Evolutionary conservation across 2,113 vertebrate genomes (phyloP), one percentile per base, ranked within the genome.

Genomic region (Anhinga rufa): DNA sequence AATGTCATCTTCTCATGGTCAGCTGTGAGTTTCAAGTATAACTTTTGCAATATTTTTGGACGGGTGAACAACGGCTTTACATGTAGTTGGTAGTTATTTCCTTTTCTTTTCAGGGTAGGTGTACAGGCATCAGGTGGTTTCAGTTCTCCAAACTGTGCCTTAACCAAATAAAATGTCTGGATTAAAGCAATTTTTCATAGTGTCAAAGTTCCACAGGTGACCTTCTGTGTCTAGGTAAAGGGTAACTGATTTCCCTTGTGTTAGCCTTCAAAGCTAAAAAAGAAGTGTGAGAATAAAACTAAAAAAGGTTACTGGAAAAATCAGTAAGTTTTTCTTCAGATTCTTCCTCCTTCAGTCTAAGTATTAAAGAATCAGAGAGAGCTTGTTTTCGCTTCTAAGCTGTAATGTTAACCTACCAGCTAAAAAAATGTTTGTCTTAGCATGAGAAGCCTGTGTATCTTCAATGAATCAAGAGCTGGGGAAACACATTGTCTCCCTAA

Each of bases 51-150:
- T n/a, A 29, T 10, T 18, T 95, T 80, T 69, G 44, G 49, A 26
- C 0, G 0, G 28, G 18, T 29, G 13, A 87, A 74, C 7, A 60
- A 13, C 26, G 65, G 14, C 5, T 18, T 66, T 51, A 36, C 2
- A 1, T 26, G 34, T 48, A 55, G 22, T 15, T 65, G n/a, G 16
- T 55, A 38, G 5, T 68, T 55, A 14, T 68, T 77, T 82, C 25
- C 29, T 29, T 14, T 82, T 78, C 38, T 52, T 70, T 51, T 9
- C 14, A 15, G 3, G 4, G 10, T 31, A 21, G 2, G 0, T 49
- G 2, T 8, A 44, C 9, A 81, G 26, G 24, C 26, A 87, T 42
- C 24, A 5, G 0, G 17, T 81, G 31, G 9, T 74, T 80, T 70
- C 34, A 36, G 18, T 49, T 84, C 46, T 94, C 22, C 51, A 86